Evolutionary conservation across 2,888 invertebrate genomes (phyloP).

Genomic region (Ichneumoninae sp.): DNA sequence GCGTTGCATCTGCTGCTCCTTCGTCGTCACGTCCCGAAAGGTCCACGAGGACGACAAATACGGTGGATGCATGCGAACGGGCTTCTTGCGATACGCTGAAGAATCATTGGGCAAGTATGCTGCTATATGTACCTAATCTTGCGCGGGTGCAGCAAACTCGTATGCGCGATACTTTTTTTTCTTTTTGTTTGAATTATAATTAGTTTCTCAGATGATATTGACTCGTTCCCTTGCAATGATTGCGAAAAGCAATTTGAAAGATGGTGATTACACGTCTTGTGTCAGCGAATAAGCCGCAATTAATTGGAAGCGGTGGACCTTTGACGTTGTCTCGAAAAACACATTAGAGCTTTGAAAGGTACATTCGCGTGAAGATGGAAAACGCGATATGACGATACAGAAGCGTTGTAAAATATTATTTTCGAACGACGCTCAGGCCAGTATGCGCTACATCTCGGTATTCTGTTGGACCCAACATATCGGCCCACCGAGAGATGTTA

Average conservation of each 20-base stretch:
- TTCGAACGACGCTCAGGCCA: no score
- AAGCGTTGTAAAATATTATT: background rate
- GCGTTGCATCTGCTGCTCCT: conserved; percentile 6
- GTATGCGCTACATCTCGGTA: no score
- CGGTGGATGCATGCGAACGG: conserved; percentile 39
- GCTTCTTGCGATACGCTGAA: conserved; percentile 20
- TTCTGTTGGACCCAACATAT: no score
- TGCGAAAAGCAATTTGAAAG: conserved; percentile 34
- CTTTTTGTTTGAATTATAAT: conserved; percentile 20
- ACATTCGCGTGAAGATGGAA: background rate
- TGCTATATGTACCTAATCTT: background rate
- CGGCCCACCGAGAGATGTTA: no score
- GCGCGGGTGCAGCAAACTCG: background rate
- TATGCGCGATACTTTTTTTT: background rate
- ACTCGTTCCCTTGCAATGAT: conserved; percentile 14
- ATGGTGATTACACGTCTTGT: background rate
- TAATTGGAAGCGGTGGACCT: conserved; percentile 16
- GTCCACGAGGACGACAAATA: conserved; percentile 32
- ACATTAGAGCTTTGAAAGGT: background rate
- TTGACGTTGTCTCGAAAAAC: conserved; percentile 15
- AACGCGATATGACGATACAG: background rate
- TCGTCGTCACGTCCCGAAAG: conserved; percentile 46
- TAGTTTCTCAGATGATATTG: background rate
- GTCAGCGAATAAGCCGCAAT: conserved; percentile 4
- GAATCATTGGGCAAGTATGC: conserved; percentile 25